phyloP scores from a whole-genome alignment of 2,113 vertebrate genomes.

The Terrapene triunguis region DNA sequence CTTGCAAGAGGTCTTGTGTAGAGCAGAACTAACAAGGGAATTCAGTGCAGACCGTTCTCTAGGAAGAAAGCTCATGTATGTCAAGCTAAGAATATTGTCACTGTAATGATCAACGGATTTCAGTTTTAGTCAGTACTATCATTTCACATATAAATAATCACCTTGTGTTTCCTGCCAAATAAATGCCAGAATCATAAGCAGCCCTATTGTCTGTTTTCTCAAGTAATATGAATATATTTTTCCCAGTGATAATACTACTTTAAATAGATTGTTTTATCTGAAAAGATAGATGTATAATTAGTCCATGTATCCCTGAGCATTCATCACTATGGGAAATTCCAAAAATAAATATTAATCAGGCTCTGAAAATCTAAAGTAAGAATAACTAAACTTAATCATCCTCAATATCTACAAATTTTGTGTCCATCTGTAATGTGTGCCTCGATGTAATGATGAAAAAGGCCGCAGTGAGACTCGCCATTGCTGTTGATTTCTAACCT shows the following conservation, averaged over 20 bases:
- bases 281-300: no score
- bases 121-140: neutral
- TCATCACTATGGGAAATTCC: neutral
- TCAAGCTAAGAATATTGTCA: neutral
- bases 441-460: neutral
- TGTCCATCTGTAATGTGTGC: no score
- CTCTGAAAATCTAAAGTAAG: neutral
- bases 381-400: neutral
- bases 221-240: neutral
- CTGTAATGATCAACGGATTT: neutral
- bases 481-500: neutral
- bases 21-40: neutral
- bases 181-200: neutral
- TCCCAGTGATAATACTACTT: neutral
- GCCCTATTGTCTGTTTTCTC: neutral
- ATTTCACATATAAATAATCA: neutral
- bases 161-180: neutral
- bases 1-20: neutral
- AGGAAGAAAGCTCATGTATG: rapidly evolving
- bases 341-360: neutral
- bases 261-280: neutral
- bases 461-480: rapidly evolving
- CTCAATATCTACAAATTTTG: neutral
- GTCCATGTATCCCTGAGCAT: neutral
- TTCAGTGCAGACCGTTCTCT: neutral